These are phyloP conservation scores for Nephotettix cincticeps DNA, from an alignment of 1,140 invertebrate species.

Conservation along the genomic window DNA sequence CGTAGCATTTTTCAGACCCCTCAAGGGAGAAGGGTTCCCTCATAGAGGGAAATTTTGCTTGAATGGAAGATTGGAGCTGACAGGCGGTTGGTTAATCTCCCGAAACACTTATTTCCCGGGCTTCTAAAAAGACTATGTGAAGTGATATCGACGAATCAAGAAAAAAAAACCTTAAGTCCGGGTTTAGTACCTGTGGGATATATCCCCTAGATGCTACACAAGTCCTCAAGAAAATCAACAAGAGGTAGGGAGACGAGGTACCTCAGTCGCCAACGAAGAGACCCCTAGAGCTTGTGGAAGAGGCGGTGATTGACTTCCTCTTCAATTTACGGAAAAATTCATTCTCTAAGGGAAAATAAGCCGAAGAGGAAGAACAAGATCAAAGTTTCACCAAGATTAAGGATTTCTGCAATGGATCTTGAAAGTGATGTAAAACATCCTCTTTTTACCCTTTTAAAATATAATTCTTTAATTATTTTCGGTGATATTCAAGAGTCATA, in stretches of 20 bases:
- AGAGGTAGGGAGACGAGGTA: background rate
- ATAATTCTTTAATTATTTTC: too few species aligned
- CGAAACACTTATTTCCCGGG: constrained; percentile 38
- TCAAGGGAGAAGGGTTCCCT: too few species aligned
- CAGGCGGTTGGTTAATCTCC: constrained; percentile 31
- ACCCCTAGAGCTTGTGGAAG: too few species aligned
- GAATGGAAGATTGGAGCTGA: constrained; percentile 40
- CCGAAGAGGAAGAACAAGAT: too few species aligned
- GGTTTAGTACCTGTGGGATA: constrained; percentile 29
- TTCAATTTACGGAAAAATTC: too few species aligned
- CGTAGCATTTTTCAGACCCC: constrained; percentile 45
- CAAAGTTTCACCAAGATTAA: too few species aligned
- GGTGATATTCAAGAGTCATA: too few species aligned
- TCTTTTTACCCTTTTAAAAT: too few species aligned
- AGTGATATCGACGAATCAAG: background rate
- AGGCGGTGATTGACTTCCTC: too few species aligned
- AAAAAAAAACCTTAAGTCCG: constrained; percentile 18
- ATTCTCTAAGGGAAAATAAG: too few species aligned
- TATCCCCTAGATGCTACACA: constrained; percentile 13
- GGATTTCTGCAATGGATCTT: too few species aligned
- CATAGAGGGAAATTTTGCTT: constrained; percentile 45
- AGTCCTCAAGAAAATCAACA: constrained; percentile 21
- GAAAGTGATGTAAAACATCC: too few species aligned
- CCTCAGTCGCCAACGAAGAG: background rate
- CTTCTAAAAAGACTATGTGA: constrained; percentile 31